Conservation (phyloP, 2,113 vertebrate genomes). For the Eclectus roratus region DNA sequence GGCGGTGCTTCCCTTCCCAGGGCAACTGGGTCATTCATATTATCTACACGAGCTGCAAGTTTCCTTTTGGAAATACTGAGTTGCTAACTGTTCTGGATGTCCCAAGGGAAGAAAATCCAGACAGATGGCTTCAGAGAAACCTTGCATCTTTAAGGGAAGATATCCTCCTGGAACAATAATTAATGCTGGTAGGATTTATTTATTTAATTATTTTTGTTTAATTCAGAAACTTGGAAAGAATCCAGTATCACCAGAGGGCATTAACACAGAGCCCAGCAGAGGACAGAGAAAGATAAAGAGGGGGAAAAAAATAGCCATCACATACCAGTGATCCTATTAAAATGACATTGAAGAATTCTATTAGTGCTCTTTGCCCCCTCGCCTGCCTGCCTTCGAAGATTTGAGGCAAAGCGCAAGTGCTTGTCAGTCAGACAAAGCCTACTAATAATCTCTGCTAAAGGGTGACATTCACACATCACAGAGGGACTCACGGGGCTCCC, state of each 20-base stretch:
- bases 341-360: slow-evolving; percentile 52
- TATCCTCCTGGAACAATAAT: slow-evolving; percentile 53
- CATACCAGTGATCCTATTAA: slow-evolving; percentile 53
- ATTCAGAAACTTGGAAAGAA: slow-evolving; percentile 32
- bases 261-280: slow-evolving; percentile 44
- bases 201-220: not conserved
- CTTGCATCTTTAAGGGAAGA: slow-evolving; percentile 47
- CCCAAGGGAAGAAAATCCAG: slow-evolving; percentile 4
- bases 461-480: not conserved
- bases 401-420: not conserved
- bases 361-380: slow-evolving; percentile 41
- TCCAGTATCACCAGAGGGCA: slow-evolving; percentile 54
- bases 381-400: slow-evolving; percentile 45
- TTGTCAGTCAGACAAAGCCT: slow-evolving; percentile 36
- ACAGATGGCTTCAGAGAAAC: slow-evolving; percentile 52
- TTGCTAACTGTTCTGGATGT: slow-evolving; percentile 30
- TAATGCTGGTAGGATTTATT: slow-evolving; percentile 7
- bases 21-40: slow-evolving; percentile 38
- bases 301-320: not conserved
- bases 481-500: not conserved
- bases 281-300: slow-evolving; percentile 41
- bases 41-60: not conserved
- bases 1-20: slow-evolving; percentile 17
- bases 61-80: slow-evolving; percentile 38
- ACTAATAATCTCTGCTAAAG: not conserved